Evolutionary conservation across 2,797 vertebrate species (phyloP), one percentile per base, ranked within the genome.

Genomic region (Xerus rutilus): DNA sequence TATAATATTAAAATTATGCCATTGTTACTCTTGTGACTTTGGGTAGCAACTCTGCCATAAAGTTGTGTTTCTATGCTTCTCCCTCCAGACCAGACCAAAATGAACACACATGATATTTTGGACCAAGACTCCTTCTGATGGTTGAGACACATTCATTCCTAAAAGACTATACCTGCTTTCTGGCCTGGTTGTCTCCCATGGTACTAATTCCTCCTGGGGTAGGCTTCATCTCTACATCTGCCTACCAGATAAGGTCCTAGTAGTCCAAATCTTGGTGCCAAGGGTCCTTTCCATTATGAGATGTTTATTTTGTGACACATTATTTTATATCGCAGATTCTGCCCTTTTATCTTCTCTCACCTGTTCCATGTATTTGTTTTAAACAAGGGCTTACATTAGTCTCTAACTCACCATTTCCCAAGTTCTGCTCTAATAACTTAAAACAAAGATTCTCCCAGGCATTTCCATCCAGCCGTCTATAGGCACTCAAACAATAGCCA

Each of bases 401-500:
- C n/a, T 92, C 62, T 18, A 45, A 62, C 25, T 54, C 43, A 72
- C 28, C 45, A 62, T 81, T 84, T 85, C 28, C 35, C 76, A 78
- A 76, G 64, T n/a, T 65, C 9, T 76, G 7, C 76, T 81, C 54
- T 69, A 83, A 76, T 52, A 81, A 28, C 67, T 47, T 86, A 30
- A 72, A 28, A 28, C n/a, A 83, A 73, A 65, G 9, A 35, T 1
- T 86, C n/a, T 47, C 76, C n/a, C 12, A 59, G 25, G 39, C 3
- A 23, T 45, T 72, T 15, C n/a, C 14, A 91, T 7, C 12, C 45
- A 57, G 32, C 25, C 59, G 3, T 18, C 54, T 9, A 39, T 4
- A 45, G n/a, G 17, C 5, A 93, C 52, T 90, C 23, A 78, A 62
- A 3, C 30, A 43, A 43, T 1, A 0, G 67, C 28, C 12, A 93